Evolutionary conservation across 2,888 invertebrate species (phyloP).

Genomic region (Podabrus alpinus): DNA sequence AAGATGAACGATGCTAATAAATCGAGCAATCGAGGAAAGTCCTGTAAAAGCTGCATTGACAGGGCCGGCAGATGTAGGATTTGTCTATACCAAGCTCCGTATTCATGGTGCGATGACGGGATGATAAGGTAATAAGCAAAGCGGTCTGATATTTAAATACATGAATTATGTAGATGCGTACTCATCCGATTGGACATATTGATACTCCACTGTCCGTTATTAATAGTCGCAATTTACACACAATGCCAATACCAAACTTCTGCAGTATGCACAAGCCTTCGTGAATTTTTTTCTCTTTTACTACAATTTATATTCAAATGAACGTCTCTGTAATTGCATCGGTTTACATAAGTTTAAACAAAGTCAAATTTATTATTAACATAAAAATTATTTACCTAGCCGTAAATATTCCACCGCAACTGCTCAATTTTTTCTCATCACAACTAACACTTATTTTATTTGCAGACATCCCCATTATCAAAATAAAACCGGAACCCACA

Average conservation of each 20-base stretch:
- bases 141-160: constrained; percentile 55
- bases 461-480: background rate
- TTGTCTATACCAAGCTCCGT: constrained; percentile 27
- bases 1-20: constrained; percentile 41
- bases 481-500: constrained; percentile 13
- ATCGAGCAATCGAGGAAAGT: constrained; percentile 38
- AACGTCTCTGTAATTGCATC: constrained; percentile 49
- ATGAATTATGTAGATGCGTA: constrained; percentile 57
- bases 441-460: background rate
- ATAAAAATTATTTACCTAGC: background rate
- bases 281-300: constrained; percentile 45
- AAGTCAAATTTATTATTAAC: constrained; percentile 21
- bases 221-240: constrained; percentile 58
- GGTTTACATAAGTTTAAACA: constrained; percentile 25
- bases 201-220: constrained; percentile 55
- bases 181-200: constrained; percentile 58
- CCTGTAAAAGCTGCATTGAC: constrained; percentile 31
- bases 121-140: constrained; percentile 56
- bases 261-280: constrained; percentile 34
- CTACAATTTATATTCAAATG: constrained; percentile 56
- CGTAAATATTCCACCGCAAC: background rate
- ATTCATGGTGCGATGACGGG: constrained; percentile 45
- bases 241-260: constrained; percentile 48
- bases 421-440: background rate
- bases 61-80: constrained; percentile 33